Evolutionary conservation across 2,888 invertebrate genomes (phyloP).

Genomic region (Callyntrura guangdongensis): DNA sequence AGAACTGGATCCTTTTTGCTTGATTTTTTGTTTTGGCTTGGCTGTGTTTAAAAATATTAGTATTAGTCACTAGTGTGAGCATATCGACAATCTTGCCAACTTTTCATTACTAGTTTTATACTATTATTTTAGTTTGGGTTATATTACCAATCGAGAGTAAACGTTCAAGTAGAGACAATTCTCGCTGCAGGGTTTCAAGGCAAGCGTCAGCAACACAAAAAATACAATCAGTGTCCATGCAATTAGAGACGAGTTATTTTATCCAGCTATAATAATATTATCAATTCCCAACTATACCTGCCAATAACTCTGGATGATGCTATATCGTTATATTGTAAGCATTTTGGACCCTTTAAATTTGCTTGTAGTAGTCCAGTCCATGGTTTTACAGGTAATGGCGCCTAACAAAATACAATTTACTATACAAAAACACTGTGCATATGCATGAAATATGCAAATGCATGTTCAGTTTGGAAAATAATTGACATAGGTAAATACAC

Average conservation of each 20-base stretch:
- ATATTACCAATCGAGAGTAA: slow-evolving; percentile 71
- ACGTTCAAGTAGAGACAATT: slow-evolving; percentile 82
- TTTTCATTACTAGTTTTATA: neutral
- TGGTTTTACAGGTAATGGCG: slow-evolving; percentile 75
- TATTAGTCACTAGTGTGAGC: neutral
- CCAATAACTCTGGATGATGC: slow-evolving; percentile 77
- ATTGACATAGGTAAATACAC: no score
- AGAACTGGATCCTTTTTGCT: slow-evolving; percentile 63
- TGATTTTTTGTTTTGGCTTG: slow-evolving; percentile 29
- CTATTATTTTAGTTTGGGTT: neutral
- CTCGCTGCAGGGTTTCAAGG: slow-evolving; percentile 55
- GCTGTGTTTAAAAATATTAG: slow-evolving; percentile 33
- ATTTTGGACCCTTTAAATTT: slow-evolving; percentile 77
- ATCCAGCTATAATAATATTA: no score
- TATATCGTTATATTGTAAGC: slow-evolving; percentile 79
- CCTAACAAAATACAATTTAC: slow-evolving; percentile 44
- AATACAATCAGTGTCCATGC: neutral
- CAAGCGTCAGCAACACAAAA: neutral
- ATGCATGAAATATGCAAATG: no score
- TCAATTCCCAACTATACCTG: no score
- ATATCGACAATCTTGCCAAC: neutral
- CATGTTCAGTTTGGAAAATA: no score
- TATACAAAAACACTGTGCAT: no score
- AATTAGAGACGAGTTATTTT: no score
- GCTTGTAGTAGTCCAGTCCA: slow-evolving; percentile 79